Evolutionary conservation across 2,797 vertebrate genomes (phyloP).

Genomic region (Pampus argenteus): DNA sequence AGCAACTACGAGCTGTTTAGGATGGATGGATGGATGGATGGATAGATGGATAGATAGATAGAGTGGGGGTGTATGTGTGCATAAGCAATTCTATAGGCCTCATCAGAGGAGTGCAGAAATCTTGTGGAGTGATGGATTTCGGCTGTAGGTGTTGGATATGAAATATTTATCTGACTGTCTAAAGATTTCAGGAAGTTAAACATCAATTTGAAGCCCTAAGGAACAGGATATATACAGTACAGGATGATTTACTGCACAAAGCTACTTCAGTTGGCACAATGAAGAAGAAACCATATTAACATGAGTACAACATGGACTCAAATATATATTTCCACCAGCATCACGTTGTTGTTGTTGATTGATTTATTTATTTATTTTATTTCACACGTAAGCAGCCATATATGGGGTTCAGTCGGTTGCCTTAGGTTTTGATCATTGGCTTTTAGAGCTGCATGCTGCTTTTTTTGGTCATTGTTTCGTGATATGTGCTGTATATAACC

Average conservation of each 20-base stretch:
- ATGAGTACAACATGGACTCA: background rate
- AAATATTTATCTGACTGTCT: conserved; percentile 68
- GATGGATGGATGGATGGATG: background rate
- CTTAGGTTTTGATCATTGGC: background rate
- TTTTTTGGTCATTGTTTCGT: background rate
- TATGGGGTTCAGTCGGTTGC: background rate
- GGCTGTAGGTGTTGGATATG: conserved; percentile 46
- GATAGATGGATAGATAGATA: background rate
- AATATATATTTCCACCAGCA: too few relatives aligned
- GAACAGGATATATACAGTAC: conserved; percentile 25
- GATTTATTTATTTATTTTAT: too few relatives aligned
- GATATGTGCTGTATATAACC: background rate
- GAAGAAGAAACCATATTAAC: background rate
- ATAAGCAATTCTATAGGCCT: conserved; percentile 14
- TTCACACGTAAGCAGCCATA: background rate
- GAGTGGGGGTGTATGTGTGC: conserved; percentile 4
- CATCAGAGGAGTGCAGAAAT: conserved; percentile 32
- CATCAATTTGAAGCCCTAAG: conserved; percentile 52
- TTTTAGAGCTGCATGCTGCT: background rate
- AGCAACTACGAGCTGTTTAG: conserved; percentile 3
- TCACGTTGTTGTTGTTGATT: too few relatives aligned
- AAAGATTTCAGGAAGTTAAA: conserved; percentile 58
- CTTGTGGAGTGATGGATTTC: conserved; percentile 33
- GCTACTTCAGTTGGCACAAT: conserved; percentile 7
- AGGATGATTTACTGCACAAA: conserved; percentile 23